phyloP scores from a whole-genome alignment of 1,140 invertebrate genomes.

The Bombus ignitus region DNA sequence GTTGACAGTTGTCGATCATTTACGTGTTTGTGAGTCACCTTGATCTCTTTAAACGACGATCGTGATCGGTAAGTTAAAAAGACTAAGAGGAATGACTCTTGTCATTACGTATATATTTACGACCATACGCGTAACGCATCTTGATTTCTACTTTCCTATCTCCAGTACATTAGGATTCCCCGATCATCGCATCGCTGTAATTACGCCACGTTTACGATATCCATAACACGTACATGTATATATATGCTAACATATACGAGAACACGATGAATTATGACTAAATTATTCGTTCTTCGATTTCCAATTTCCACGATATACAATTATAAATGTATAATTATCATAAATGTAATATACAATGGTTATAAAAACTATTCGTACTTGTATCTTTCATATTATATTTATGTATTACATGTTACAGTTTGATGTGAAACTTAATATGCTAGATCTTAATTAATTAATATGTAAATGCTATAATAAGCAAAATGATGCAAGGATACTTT shows the following conservation, averaged over 20 bases:
- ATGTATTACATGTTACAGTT: too few species aligned
- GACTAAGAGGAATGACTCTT: not conserved
- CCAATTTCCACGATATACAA: too few species aligned
- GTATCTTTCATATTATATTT: too few species aligned
- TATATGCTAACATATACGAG: not conserved
- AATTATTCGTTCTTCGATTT: not conserved
- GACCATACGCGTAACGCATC: not conserved
- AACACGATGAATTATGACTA: not conserved
- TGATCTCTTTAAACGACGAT: slow-evolving; percentile 40
- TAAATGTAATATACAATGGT: not conserved
- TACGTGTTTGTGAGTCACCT: slow-evolving; percentile 12
- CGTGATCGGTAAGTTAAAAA: slow-evolving; percentile 27
- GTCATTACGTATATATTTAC: slow-evolving; percentile 2
- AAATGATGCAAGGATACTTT: too few species aligned
- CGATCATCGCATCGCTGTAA: not conserved
- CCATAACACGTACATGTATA: not conserved
- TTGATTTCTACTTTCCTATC: not conserved
- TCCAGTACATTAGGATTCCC: not conserved
- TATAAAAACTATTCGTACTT: too few species aligned
- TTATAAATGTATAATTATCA: not conserved
- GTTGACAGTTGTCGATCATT: not conserved
- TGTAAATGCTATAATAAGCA: too few species aligned
- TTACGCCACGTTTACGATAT: not conserved
- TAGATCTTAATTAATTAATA: too few species aligned
- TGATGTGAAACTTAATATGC: too few species aligned